Evolutionary conservation across 2,113 vertebrate genomes (phyloP).

Genomic region (Lethenteron camtschaticum): DNA sequence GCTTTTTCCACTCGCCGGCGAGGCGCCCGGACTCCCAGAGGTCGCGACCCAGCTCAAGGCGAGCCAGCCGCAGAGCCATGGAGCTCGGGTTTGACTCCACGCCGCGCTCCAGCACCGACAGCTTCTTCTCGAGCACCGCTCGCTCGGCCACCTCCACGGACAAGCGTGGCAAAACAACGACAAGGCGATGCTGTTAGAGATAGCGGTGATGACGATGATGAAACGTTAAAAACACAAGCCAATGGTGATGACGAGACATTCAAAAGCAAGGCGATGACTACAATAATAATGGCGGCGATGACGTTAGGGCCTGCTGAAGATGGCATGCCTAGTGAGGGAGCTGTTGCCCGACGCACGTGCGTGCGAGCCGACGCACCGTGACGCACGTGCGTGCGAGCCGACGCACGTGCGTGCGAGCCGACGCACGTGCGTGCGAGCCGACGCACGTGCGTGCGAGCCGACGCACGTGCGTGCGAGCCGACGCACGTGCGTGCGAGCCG

Average conservation of each 20-base stretch:
- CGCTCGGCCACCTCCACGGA: not conserved
- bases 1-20: constrained; percentile 77
- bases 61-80: constrained; percentile 52
- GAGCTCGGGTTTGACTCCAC: constrained; percentile 52
- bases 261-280: not conserved
- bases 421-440: too few relatives aligned
- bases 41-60: constrained; percentile 45
- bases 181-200: too few relatives aligned
- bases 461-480: too few relatives aligned
- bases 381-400: too few relatives aligned
- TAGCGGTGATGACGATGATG: constrained; percentile 6
- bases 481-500: too few relatives aligned
- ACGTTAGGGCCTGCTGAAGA: too few relatives aligned
- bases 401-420: too few relatives aligned
- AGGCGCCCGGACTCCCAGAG: constrained; percentile 56
- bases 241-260: not conserved
- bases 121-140: constrained; percentile 61
- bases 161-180: too few relatives aligned
- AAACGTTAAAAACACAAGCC: not conserved
- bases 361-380: too few relatives aligned
- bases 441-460: too few relatives aligned
- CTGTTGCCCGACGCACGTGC: too few relatives aligned
- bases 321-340: too few relatives aligned
- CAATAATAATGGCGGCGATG: not conserved
- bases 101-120: constrained; percentile 59